Evolutionary conservation across 2,797 vertebrate genomes (phyloP).

Genomic region (Sandelia bainsii): DNA sequence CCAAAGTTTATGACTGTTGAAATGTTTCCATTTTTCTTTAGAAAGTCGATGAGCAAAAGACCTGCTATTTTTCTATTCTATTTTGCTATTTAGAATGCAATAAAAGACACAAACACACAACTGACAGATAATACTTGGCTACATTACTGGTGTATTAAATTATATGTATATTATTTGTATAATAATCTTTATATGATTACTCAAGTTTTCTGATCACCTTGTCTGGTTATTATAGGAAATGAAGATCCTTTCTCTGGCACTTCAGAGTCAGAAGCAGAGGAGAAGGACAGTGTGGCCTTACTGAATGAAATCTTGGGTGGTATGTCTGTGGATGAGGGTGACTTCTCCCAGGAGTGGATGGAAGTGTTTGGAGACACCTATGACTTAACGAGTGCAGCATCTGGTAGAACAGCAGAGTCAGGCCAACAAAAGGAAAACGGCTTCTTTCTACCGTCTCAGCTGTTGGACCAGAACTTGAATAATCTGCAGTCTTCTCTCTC

Average conservation of each 20-base stretch:
- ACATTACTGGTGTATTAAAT: background rate
- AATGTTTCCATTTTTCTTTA: no score
- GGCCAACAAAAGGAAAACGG: constrained; percentile 74
- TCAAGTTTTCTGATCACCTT: background rate
- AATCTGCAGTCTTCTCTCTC: constrained; percentile 85
- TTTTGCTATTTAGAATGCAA: no score
- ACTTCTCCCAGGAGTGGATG: constrained; percentile 91
- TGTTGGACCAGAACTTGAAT: constrained; percentile 93
- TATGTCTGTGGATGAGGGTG: constrained; percentile 87
- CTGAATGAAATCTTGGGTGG: constrained; percentile 91
- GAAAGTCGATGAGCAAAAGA: no score
- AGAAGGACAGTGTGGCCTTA: constrained; percentile 89
- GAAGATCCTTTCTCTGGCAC: constrained; percentile 70
- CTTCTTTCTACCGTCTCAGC: constrained; percentile 93
- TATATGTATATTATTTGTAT: background rate
- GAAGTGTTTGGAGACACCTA: constrained; percentile 89
- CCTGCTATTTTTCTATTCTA: no score
- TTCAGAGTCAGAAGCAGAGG: constrained; percentile 78
- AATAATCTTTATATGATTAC: background rate
- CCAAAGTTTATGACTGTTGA: no score
- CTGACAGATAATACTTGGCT: no score
- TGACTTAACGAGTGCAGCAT: constrained; percentile 41
- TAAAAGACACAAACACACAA: no score
- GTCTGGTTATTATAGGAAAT: constrained; percentile 64
- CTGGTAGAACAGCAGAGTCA: constrained; percentile 46